These are phyloP conservation scores for Capreolus pygargus DNA, from an alignment of 2,113 vertebrate species.

Conservation along the genomic window DNA sequence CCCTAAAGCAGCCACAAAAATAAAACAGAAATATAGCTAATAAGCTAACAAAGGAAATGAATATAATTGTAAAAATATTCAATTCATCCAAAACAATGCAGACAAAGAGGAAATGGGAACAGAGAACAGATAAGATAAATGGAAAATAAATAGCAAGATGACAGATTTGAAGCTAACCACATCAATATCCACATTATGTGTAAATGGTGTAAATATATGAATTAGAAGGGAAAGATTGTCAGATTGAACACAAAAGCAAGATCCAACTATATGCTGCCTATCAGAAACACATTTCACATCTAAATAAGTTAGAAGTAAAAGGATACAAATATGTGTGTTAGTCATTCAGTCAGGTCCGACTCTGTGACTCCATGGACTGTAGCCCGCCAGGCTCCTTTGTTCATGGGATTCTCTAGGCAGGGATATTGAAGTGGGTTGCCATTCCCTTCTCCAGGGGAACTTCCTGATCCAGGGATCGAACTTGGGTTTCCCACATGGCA, in stretches of 20 bases:
- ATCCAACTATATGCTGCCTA: background rate
- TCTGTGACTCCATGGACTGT: background rate
- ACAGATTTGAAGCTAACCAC: conserved; percentile 14
- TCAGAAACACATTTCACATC: background rate
- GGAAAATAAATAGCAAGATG: conserved; percentile 3
- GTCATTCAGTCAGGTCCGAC: background rate
- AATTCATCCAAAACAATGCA: conserved; percentile 2
- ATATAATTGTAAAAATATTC: background rate
- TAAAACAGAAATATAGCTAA: background rate
- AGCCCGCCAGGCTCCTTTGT: background rate
- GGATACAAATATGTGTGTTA: background rate
- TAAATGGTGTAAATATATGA: background rate
- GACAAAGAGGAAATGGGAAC: background rate
- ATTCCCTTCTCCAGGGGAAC: background rate
- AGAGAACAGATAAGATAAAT: background rate
- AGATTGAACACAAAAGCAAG: background rate
- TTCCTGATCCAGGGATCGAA: background rate
- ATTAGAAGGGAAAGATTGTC: background rate
- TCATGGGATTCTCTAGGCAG: background rate
- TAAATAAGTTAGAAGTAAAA: conserved; percentile 28
- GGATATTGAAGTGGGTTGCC: background rate
- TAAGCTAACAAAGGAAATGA: background rate
- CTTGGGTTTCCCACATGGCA: background rate
- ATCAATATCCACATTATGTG: background rate
- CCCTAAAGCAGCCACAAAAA: background rate